Conservation (phyloP, 2,888 invertebrate genomes). For the Macaria notata region DNA sequence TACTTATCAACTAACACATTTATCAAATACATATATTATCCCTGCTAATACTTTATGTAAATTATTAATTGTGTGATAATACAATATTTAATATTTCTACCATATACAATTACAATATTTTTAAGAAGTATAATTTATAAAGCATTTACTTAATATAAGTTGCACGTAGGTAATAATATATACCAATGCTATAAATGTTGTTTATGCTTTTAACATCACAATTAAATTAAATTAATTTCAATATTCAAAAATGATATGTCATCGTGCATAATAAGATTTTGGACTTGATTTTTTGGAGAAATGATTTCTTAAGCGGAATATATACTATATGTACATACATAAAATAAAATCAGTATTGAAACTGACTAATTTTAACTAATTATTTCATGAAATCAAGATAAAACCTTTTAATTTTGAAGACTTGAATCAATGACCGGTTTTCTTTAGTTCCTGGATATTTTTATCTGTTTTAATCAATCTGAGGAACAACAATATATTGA, state of each 20-base stretch:
- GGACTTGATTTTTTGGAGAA: conserved; percentile 18
- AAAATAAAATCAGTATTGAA: too few relatives aligned
- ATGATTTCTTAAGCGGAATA: too few relatives aligned
- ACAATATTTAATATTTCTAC: conserved; percentile 1
- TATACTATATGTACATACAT: too few relatives aligned
- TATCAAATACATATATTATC: conserved; percentile 14
- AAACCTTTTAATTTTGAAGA: too few relatives aligned
- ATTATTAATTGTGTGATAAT: conserved; percentile 16
- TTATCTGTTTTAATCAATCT: too few relatives aligned
- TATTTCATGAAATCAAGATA: too few relatives aligned
- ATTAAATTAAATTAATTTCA: conserved; percentile 50
- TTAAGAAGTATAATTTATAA: conserved; percentile 13
- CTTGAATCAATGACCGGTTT: too few relatives aligned
- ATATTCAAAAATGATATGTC: conserved; percentile 70
- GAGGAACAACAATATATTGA: too few relatives aligned
- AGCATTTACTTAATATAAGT: conserved; percentile 11
- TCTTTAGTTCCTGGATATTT: too few relatives aligned
- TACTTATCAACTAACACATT: conserved; percentile 12
- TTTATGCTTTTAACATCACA: conserved; percentile 41
- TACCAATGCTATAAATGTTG: conserved; percentile 41
- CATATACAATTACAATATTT: conserved; percentile 12
- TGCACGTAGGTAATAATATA: conserved; percentile 7
- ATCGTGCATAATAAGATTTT: conserved; percentile 41
- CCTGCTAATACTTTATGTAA: conserved; percentile 15
- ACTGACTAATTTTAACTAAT: too few relatives aligned